Conservation (phyloP, 1,140 invertebrate species). For the Holcopasites calliopsidis region DNA sequence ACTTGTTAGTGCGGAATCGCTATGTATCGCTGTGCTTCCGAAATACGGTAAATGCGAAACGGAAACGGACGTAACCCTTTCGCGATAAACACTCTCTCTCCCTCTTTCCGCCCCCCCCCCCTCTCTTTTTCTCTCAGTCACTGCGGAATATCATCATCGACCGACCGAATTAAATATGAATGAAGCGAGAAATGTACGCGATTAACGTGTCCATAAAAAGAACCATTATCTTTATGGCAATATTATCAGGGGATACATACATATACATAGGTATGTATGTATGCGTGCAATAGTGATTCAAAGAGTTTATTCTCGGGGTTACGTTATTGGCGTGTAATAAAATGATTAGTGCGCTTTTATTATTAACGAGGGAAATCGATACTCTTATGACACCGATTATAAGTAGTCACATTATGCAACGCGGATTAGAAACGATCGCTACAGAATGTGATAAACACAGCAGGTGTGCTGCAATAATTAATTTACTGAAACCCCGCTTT, state of each 20-base stretch:
- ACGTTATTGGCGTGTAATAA: not conserved
- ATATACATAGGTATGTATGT: no score
- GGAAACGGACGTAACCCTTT: not conserved
- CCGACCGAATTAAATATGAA: constrained; percentile 8
- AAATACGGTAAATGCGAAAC: constrained; percentile 3
- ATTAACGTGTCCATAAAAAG: no score
- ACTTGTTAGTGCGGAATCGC: not conserved
- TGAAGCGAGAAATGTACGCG: no score
- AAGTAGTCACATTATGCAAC: not conserved
- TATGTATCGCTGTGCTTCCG: constrained; percentile 3
- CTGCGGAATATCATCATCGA: no score
- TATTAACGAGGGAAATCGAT: not conserved
- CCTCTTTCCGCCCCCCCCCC: no score
- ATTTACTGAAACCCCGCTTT: not conserved
- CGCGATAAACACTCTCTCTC: not conserved
- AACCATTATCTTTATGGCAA: no score
- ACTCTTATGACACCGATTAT: not conserved
- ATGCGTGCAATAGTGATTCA: not conserved
- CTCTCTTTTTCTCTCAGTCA: no score
- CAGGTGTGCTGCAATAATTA: not conserved
- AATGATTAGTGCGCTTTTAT: not conserved
- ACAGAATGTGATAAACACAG: no score
- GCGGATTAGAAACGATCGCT: not conserved
- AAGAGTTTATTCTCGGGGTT: no score
- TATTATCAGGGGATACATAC: no score